Base-by-base conservation (phyloP, 1,140 invertebrate genomes). In the Andrena cerasifolii region DNA sequence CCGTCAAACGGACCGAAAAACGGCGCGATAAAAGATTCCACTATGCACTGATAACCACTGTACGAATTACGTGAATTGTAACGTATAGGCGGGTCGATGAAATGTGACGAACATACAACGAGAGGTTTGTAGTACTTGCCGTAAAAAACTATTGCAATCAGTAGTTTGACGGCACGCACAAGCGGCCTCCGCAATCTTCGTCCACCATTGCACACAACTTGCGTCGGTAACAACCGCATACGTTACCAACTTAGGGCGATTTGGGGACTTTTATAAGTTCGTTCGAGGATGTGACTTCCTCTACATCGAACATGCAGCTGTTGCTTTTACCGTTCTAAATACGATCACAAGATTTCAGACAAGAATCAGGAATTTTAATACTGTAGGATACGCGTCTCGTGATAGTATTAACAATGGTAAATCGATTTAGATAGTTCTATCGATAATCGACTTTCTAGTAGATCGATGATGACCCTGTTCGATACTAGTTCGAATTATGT, bases 181-280 rank as follows among this genome's bases (percentile, higher is more conserved):
- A 87, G 79, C 81, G 83, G 79, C 63, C 85, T 84, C 76, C 68
- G 63, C 80, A 80, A 78, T 78, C 79, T 65, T 63, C 80, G 61
- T 87, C 85, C 79, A 78, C 85, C 86, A 85, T 86, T 86, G 80
- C 77, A 77, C 71, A 74, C 49, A 82, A 79, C 56, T 85, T 82
- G 78, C 74, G 79, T 83, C 84, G 67, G 78, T 81, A 84, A 87
- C 67, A 80, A 83, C 45, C 31, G 45, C 33, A 53, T 63, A 36
- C 45, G 31, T 45, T 80, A 77, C 80, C 82, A 87, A 86, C 79
- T 16, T 10, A 51, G 0, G 45, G 1, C 24, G 12, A 2, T 31
- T 8, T 79, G 14, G 65, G 40, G 3, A 45, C 56, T 43, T 43
- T 47, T 28, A 21, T 8, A 43, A n/a, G 8, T 16, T 63, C 51